phyloP scores from a whole-genome alignment of 2,113 vertebrate species.

The Rhabdornis inornatus region DNA sequence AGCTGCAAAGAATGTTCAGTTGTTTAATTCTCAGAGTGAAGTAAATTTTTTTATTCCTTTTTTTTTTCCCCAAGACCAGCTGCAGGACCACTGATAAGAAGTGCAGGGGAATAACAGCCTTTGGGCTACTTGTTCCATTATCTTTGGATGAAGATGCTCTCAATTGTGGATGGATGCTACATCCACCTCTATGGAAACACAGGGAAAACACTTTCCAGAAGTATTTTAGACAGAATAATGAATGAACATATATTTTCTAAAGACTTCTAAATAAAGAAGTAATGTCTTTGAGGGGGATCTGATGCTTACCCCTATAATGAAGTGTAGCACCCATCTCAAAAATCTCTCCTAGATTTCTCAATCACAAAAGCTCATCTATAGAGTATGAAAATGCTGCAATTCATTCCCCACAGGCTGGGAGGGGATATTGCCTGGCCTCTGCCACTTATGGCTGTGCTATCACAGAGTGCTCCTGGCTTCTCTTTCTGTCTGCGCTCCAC shows the following conservation, averaged over 20 bases:
- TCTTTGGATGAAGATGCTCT: background rate
- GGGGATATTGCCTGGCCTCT: background rate
- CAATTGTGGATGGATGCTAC: background rate
- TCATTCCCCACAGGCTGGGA: background rate
- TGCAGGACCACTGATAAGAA: constrained; percentile 38
- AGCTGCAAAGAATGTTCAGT: background rate
- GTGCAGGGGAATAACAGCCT: background rate
- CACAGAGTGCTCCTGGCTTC: background rate
- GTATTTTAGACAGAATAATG: background rate
- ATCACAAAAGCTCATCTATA: background rate
- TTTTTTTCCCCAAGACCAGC: background rate
- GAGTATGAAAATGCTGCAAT: background rate
- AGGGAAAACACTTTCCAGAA: background rate
- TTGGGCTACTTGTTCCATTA: background rate
- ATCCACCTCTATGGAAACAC: background rate
- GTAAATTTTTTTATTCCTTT: background rate
- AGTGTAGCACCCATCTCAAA: background rate
- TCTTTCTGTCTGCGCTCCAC: background rate
- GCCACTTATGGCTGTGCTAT: background rate
- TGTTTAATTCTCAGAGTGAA: background rate
- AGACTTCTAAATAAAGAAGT: background rate
- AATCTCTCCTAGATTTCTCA: background rate
- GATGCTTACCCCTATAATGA: rapidly evolving
- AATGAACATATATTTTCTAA: background rate
- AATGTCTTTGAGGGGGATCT: background rate